Conservation (phyloP, 2,797 vertebrate species). For the Petrocephalus sullivani region DNA sequence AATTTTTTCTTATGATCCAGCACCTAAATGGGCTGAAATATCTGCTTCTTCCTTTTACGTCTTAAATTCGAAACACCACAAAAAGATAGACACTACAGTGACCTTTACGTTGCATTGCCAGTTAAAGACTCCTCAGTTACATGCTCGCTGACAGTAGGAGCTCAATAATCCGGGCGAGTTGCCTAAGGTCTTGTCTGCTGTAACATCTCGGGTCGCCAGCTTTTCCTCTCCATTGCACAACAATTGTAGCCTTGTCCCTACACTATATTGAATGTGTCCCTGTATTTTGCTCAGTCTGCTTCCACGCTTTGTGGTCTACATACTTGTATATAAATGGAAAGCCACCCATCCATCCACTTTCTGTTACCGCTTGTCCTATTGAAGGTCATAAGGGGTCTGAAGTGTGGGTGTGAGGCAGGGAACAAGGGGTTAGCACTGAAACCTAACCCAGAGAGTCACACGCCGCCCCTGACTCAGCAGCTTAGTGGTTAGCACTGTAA, state of each 20-base stretch:
- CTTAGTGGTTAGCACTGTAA: background rate
- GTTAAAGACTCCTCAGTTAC: background rate
- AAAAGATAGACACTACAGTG: background rate
- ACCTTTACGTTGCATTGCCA: background rate
- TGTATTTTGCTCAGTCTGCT: background rate
- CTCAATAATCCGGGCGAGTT: background rate
- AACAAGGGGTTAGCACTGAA: background rate
- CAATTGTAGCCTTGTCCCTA: background rate
- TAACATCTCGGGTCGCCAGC: background rate
- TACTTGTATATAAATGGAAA: background rate
- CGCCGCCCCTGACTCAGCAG: background rate
- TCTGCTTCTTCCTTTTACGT: background rate
- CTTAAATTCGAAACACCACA: background rate
- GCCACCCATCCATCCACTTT: background rate
- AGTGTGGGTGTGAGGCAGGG: background rate
- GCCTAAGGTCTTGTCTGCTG: background rate
- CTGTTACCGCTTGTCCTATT: background rate
- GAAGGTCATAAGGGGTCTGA: background rate
- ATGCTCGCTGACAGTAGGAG: background rate
- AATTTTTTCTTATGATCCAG: background rate
- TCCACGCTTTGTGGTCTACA: background rate
- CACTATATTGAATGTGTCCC: background rate
- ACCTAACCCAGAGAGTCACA: background rate
- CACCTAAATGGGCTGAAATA: background rate
- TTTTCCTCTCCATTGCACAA: conserved; percentile 2